A percentile compares a stretch with the other conserved stretches of the same genome.
These are phyloP conservation scores for Siphlonurus alternatus DNA, from an alignment of 2,888 invertebrate genomes.

Conservation along the genomic window DNA sequence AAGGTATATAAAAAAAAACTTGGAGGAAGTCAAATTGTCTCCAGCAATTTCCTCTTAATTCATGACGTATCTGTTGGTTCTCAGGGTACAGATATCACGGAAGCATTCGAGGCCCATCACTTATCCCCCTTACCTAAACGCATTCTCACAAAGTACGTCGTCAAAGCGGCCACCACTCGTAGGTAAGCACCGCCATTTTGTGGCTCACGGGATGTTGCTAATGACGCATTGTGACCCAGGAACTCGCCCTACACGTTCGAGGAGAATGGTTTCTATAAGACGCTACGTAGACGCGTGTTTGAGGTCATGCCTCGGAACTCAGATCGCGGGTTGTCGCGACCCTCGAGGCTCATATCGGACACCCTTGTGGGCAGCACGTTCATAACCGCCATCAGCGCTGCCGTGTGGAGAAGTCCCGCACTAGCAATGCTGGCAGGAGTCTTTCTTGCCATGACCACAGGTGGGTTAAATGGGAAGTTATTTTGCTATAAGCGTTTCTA, in stretches of 20 bases:
- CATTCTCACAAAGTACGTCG: slow-evolving; percentile 44
- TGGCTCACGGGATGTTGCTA: no score
- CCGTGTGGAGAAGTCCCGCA: background rate
- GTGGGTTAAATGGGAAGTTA: no score
- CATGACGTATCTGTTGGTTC: background rate
- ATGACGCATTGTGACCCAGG: no score
- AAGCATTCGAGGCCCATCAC: slow-evolving; percentile 61
- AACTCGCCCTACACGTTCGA: slow-evolving; percentile 57
- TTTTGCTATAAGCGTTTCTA: no score
- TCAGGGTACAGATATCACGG: slow-evolving; percentile 65
- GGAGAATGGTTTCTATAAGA: slow-evolving; percentile 54
- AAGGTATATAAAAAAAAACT: no score
- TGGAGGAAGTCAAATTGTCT: no score
- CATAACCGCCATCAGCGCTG: background rate
- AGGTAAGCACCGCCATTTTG: no score
- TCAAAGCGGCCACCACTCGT: slow-evolving; percentile 36
- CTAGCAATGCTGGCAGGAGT: background rate
- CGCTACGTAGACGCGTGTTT: slow-evolving; percentile 34
- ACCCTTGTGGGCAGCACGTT: background rate
- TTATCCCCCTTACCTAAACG: slow-evolving; percentile 37
- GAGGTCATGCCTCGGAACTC: background rate
- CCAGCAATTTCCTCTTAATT: no score
- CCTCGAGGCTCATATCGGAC: background rate
- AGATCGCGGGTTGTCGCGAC: background rate
- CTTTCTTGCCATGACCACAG: background rate